Conservation (phyloP, 2,888 invertebrate genomes). For the Sminthurides aquaticus region DNA sequence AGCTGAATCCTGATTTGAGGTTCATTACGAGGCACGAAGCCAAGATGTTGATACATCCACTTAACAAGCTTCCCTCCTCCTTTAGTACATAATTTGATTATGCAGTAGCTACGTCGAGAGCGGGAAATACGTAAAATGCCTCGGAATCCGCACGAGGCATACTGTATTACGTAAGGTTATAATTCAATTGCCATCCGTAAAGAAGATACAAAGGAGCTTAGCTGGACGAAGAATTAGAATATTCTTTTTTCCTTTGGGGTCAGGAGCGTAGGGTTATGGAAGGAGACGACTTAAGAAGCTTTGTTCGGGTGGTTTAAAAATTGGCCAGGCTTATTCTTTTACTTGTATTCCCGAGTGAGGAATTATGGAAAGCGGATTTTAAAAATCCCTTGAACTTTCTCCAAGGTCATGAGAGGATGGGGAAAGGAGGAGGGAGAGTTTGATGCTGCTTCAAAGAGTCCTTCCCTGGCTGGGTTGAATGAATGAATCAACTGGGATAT, state of each 20-base stretch:
- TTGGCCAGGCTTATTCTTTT: too few relatives aligned
- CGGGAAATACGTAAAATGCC: not conserved
- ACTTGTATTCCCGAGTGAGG: not conserved
- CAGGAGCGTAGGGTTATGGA: too few relatives aligned
- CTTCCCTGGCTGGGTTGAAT: too few relatives aligned
- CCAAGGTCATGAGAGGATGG: too few relatives aligned
- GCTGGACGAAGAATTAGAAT: too few relatives aligned
- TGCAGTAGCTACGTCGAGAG: not conserved
- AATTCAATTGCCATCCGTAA: not conserved
- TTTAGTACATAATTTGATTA: not conserved
- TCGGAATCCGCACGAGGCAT: not conserved
- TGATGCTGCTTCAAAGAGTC: too few relatives aligned
- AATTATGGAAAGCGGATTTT: not conserved
- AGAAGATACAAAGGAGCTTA: not conserved
- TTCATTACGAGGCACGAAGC: not conserved
- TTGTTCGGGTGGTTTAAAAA: too few relatives aligned
- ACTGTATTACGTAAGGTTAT: not conserved
- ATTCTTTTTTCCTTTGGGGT: too few relatives aligned
- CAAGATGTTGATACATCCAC: not conserved
- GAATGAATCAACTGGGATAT: too few relatives aligned
- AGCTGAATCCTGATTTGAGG: not conserved
- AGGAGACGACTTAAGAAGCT: too few relatives aligned
- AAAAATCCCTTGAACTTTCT: not conserved
- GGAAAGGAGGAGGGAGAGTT: too few relatives aligned
- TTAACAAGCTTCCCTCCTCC: not conserved